Evolutionary conservation across 2,797 vertebrate species (phyloP).

Genomic region (Odontamblyopus lacepedii): DNA sequence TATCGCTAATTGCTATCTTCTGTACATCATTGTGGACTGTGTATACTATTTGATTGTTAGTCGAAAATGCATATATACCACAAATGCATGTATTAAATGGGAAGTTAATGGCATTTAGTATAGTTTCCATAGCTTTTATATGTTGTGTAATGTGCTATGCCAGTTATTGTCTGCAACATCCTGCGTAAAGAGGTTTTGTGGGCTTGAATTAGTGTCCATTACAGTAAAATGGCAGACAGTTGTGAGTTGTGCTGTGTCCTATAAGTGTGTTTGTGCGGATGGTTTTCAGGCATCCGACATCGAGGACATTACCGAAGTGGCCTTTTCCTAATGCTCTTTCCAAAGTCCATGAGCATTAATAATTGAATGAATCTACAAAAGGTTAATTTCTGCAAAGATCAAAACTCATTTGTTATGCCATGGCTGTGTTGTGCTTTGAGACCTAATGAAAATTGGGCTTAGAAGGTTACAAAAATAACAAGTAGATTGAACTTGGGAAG

Average conservation of each 20-base stretch:
- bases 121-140: not conserved
- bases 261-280: not conserved
- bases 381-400: constrained; percentile 3
- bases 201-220: constrained; percentile 27
- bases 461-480: not conserved
- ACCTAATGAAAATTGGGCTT: not conserved
- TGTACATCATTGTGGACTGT: not conserved
- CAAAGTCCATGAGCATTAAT: constrained; percentile 3
- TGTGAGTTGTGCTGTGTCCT: not conserved
- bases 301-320: constrained; percentile 6
- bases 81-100: constrained; percentile 7
- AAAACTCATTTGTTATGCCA: constrained; percentile 1
- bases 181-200: not conserved
- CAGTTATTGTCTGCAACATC: not conserved
- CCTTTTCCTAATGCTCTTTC: constrained; percentile 6
- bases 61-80: not conserved
- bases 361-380: constrained; percentile 7
- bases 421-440: not conserved
- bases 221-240: constrained; percentile 8
- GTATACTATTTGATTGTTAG: not conserved
- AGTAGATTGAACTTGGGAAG: not conserved
- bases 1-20: not conserved
- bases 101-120: not conserved
- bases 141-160: not conserved
- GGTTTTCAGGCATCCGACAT: constrained; percentile 10